Conservation (phyloP, 2,888 invertebrate genomes). For the Drosophila lutescens region DNA sequence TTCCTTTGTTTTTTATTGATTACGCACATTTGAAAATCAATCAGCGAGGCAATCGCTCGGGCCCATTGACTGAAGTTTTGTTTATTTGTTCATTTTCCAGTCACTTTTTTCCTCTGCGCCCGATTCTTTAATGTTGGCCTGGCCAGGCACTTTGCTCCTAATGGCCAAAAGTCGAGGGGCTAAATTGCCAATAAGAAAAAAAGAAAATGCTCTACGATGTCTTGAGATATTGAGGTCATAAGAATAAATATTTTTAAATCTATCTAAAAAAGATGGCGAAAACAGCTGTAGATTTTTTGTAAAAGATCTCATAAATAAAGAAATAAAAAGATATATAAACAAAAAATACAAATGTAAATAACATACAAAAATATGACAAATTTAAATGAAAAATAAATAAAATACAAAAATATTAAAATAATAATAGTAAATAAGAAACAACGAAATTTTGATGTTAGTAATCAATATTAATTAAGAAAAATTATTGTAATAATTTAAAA, state of each 20-base stretch:
- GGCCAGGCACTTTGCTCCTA: conserved; percentile 28
- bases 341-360: no score
- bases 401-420: no score
- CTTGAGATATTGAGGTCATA: conserved; percentile 10
- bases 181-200: background rate
- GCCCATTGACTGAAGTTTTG: conserved; percentile 73
- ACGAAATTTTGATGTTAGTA: no score
- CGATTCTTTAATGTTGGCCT: conserved; percentile 15
- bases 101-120: conserved; percentile 9
- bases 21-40: conserved; percentile 72
- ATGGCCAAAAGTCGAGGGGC: conserved; percentile 10
- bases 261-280: background rate
- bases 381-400: no score
- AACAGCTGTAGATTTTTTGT: background rate
- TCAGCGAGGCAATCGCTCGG: conserved; percentile 44
- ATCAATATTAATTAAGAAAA: no score
- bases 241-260: conserved; percentile 3
- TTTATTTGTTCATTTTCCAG: conserved; percentile 64
- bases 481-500: no score
- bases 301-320: no score
- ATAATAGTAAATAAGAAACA: no score
- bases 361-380: no score
- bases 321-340: no score
- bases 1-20: conserved; percentile 61
- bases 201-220: background rate